Conservation (phyloP, 1,140 invertebrate species). For the Drosophila kikkawai region DNA sequence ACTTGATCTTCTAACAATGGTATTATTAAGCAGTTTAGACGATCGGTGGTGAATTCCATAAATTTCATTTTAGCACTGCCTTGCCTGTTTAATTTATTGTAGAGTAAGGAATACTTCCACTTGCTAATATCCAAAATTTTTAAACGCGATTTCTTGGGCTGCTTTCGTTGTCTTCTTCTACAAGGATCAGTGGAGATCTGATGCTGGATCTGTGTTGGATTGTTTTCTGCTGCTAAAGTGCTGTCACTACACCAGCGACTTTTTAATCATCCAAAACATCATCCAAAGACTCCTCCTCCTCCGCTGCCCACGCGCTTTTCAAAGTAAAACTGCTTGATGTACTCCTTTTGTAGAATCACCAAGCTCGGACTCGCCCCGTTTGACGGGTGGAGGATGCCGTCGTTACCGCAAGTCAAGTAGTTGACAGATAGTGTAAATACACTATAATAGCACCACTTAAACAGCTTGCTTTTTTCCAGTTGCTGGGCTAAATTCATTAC, state of each 20-base stretch:
- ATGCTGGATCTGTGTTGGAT: not conserved
- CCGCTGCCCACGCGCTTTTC: conserved; percentile 76
- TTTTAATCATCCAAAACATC: conserved; percentile 64
- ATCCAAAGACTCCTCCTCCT: conserved; percentile 35
- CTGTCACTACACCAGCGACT: conserved; percentile 8
- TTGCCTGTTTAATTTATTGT: not conserved
- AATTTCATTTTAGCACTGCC: conserved; percentile 30
- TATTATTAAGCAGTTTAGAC: not conserved
- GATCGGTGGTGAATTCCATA: not conserved
- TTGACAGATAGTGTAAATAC: conserved; percentile 13
- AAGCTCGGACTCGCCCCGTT: conserved; percentile 31
- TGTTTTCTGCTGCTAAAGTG: not conserved
- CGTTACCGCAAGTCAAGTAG: conserved; percentile 5
- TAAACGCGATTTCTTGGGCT: conserved; percentile 35
- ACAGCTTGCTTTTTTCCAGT: conserved; percentile 63
- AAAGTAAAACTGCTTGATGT: conserved; percentile 75
- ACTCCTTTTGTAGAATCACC: conserved; percentile 69
- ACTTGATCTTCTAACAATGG: not conserved
- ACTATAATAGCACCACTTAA: conserved; percentile 41
- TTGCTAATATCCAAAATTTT: conserved; percentile 7
- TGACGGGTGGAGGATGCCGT: not conserved
- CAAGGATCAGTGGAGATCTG: not conserved
- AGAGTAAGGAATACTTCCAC: not conserved
- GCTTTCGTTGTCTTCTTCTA: conserved; percentile 4
- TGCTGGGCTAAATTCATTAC: conserved; percentile 79